Percentiles rank a stretch among this genome's conserved stretches.
Evolutionary conservation across 2,113 vertebrate species (phyloP).

Genomic region (Zeus faber): DNA sequence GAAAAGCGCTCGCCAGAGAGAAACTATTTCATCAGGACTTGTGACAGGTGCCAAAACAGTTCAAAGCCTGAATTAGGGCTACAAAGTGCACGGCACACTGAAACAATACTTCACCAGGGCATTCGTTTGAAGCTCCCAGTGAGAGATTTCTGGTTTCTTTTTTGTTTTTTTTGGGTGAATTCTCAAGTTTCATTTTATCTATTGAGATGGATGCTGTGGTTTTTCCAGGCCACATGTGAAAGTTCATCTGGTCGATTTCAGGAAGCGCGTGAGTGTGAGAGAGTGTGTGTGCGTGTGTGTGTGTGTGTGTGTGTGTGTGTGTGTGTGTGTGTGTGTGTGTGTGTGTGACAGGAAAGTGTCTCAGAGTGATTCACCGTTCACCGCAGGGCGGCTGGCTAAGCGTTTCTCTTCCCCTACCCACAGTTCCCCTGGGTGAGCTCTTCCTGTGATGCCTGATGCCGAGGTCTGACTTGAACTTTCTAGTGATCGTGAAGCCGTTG

Average conservation of each 20-base stretch:
- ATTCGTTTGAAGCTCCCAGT: slow-evolving; percentile 47
- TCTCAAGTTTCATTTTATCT: slow-evolving; percentile 41
- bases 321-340: neutral
- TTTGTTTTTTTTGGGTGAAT: slow-evolving; percentile 14
- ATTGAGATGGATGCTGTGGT: slow-evolving; percentile 38
- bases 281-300: slow-evolving; percentile 10
- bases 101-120: slow-evolving; percentile 56
- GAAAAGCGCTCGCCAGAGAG: slow-evolving; percentile 25
- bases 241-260: slow-evolving; percentile 32
- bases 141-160: slow-evolving; percentile 9
- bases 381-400: slow-evolving; percentile 8
- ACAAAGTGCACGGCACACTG: slow-evolving; percentile 49
- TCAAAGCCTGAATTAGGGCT: slow-evolving; percentile 48
- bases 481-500: no score
- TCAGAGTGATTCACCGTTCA: slow-evolving; percentile 4
- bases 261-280: slow-evolving; percentile 1
- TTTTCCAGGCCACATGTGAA: slow-evolving; percentile 44
- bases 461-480: slow-evolving; percentile 10
- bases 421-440: slow-evolving; percentile 2
- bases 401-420: slow-evolving; percentile 5
- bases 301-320: neutral
- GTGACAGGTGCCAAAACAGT: slow-evolving; percentile 63
- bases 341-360: neutral
- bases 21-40: slow-evolving; percentile 50
- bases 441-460: slow-evolving; percentile 10